A percentile compares a stretch with the other conserved stretches of the same genome.
Conservation (phyloP, 2,113 vertebrate species). For the Microtus oregoni region DNA sequence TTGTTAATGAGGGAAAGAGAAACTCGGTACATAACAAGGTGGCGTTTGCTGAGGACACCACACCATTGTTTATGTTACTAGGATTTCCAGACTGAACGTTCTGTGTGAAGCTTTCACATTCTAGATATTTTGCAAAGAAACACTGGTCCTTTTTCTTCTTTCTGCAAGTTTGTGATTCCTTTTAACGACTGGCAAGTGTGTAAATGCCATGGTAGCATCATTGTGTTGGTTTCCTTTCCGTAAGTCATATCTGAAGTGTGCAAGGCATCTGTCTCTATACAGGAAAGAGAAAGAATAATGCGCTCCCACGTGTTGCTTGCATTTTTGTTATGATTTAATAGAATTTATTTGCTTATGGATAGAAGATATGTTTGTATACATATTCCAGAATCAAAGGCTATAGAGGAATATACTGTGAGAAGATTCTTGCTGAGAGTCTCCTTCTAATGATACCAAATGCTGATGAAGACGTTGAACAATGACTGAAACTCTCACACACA, state of each 20-base stretch:
- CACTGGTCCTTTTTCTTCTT: neutral
- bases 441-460: constrained; percentile 11
- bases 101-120: neutral
- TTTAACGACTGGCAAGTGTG: neutral
- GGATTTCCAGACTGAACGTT: neutral
- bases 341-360: constrained; percentile 2
- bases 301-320: neutral
- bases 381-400: constrained; percentile 6
- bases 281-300: neutral
- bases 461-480: neutral
- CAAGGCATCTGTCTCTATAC: neutral
- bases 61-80: neutral
- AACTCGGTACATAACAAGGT: neutral
- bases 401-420: neutral
- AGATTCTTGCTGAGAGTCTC: neutral
- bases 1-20: neutral
- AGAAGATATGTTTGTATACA: neutral
- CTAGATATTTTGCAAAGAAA: neutral
- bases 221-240: neutral
- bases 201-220: neutral
- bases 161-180: neutral
- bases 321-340: constrained; percentile 10
- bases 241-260: neutral
- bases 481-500: neutral
- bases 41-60: neutral